Evolutionary conservation across 2,797 vertebrate genomes (phyloP), one percentile per base, ranked within the genome.

Genomic region (Sebastiscus albofasciatus): DNA sequence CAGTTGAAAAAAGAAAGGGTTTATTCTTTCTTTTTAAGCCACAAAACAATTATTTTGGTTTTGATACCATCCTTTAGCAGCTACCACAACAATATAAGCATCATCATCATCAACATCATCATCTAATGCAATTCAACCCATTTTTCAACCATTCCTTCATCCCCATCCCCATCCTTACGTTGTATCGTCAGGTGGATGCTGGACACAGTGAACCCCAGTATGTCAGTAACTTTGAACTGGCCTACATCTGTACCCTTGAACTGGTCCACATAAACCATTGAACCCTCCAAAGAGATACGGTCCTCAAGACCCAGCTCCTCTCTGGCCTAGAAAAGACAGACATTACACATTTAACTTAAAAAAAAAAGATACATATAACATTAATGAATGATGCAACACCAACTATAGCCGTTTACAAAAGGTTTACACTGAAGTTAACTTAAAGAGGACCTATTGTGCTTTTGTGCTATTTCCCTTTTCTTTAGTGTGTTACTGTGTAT

Each of bases 201-300:
- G 75, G 95, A 89, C 69, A 96, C 91, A 2, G 72, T 26, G 80
- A 94, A 94, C 20, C 90, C 94, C 84, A 88, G 81, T 6, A 84
- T 65, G 89, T 96, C 96, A 2, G 81, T 94, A 11, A 96, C 84
- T 56, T 76, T 90, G 82, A 94, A 96, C 72, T 77, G 9, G 55
- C 96, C 96, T 1, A 62, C 68, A 39, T 96, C 96, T 9, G 89
- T 34, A 72, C 6, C 7, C 52, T 72, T 95, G 77, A 96, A 82
- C 2, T 91, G 39, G 60, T 94, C 93, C 76, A 96, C 88, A 60
- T 87, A 76, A 69, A 94, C 90, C 80, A 90, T 1, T 0, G 93
- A 93, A 26, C 91, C 93, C 1, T 96, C 95, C 80, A 94, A 0
- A 27, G 82, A 90, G 54, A 96, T 82, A 42, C 96, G 95, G 0